Conservation (phyloP, 2,797 vertebrate genomes). For the Heteromormyrus szaboi region DNA sequence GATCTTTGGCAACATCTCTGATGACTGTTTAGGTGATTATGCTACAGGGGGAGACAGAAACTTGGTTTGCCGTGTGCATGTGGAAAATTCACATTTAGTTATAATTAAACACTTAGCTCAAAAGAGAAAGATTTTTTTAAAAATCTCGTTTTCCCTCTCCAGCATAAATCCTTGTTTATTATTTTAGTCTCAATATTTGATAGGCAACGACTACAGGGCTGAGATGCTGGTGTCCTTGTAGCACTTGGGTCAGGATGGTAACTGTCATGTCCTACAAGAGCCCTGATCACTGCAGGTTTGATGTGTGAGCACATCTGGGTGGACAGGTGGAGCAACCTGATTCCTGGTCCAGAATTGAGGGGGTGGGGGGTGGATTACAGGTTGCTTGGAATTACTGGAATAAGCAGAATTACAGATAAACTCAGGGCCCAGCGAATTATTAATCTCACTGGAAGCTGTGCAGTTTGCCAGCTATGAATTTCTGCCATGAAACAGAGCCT, state of each 20-base stretch:
- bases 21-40: conserved; percentile 1
- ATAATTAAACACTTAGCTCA: background rate
- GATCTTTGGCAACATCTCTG: background rate
- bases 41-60: background rate
- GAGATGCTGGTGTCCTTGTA: background rate
- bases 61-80: background rate
- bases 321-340: background rate
- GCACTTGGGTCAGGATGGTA: background rate
- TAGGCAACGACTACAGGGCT: background rate
- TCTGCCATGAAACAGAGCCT: background rate
- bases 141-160: background rate
- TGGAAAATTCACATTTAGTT: background rate
- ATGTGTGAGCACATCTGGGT: background rate
- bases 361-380: background rate
- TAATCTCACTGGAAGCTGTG: background rate
- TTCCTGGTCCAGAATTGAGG: background rate
- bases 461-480: background rate
- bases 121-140: background rate
- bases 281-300: background rate
- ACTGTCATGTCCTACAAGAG: background rate
- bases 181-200: background rate
- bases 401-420: background rate
- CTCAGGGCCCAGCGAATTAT: background rate
- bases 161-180: background rate
- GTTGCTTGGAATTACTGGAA: background rate